A percentile compares a stretch with the other conserved stretches of the same genome.
Evolutionary conservation across 2,797 vertebrate genomes (phyloP).

Genomic region (Otolemur crassicaudatus): DNA sequence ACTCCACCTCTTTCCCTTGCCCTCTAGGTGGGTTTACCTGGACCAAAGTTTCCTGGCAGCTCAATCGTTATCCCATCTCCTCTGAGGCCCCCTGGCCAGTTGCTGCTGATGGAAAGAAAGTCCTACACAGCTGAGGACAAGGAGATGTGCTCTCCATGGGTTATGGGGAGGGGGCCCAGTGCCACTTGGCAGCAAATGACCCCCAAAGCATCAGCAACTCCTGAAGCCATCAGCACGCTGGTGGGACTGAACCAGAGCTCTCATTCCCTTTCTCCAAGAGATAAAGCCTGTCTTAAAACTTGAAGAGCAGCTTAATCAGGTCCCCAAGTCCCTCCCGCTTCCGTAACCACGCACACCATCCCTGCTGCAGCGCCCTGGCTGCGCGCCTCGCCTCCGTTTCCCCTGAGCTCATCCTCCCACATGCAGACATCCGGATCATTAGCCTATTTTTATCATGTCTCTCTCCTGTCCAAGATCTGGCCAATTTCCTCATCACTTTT

Average conservation of each 20-base stretch:
- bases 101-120: background rate
- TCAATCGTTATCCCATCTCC: background rate
- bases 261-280: background rate
- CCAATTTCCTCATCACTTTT: background rate
- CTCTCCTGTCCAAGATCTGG: slow-evolving; percentile 43
- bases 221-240: background rate
- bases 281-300: background rate
- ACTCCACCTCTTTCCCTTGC: background rate
- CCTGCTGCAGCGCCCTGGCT: background rate
- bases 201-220: background rate
- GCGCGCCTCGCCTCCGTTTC: accelerated
- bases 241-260: background rate
- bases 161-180: background rate
- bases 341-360: background rate
- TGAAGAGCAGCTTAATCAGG: background rate
- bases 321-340: background rate
- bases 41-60: background rate
- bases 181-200: background rate
- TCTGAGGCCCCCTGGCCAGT: background rate
- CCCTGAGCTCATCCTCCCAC: slow-evolving; percentile 18
- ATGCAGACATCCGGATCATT: slow-evolving; percentile 15
- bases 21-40: background rate
- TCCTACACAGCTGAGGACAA: background rate
- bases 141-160: background rate
- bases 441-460: slow-evolving; percentile 29